A percentile compares a stretch with the other conserved stretches of the same genome.
phyloP scores from a whole-genome alignment of 2,797 vertebrate genomes.

The Silurus lanzhouensis region DNA sequence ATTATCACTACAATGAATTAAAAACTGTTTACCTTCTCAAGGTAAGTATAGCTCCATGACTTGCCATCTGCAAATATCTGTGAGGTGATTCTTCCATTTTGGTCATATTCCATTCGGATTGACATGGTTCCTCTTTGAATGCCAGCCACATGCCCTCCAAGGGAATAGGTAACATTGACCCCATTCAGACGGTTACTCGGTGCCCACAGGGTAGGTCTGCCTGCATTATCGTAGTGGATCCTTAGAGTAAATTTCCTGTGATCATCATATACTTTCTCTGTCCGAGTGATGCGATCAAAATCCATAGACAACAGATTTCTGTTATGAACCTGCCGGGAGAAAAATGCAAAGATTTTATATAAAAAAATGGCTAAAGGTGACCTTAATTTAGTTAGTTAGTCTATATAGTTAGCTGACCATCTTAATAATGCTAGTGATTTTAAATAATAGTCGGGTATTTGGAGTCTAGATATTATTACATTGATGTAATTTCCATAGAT shows the following conservation, averaged over 20 bases:
- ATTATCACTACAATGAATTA: not conserved
- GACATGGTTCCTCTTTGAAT: slow-evolving; percentile 98
- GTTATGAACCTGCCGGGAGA: slow-evolving; percentile 87
- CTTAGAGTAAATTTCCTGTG: slow-evolving; percentile 96
- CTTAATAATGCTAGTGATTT: slow-evolving; percentile 54
- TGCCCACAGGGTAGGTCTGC: slow-evolving; percentile 96
- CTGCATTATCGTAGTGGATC: slow-evolving; percentile 93
- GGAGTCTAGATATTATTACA: slow-evolving; percentile 57
- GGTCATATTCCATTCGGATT: slow-evolving; percentile 96
- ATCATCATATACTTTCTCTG: slow-evolving; percentile 98
- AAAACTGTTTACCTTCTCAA: slow-evolving; percentile 85
- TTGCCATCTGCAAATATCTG: slow-evolving; percentile 97
- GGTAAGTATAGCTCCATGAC: slow-evolving; percentile 97
- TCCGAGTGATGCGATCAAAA: slow-evolving; percentile 96
- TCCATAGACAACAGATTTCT: slow-evolving; percentile 94
- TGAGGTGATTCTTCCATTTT: slow-evolving; percentile 88
- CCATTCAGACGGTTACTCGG: slow-evolving; percentile 94
- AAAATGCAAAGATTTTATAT: not conserved
- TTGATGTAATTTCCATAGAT: slow-evolving; percentile 67
- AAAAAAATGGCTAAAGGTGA: not conserved
- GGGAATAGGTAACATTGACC: slow-evolving; percentile 95
- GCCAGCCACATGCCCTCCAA: slow-evolving; percentile 89
- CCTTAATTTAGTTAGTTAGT: not conserved
- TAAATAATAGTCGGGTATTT: slow-evolving; percentile 66
- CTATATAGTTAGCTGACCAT: not conserved